Conservation (phyloP, 2,888 invertebrate genomes). For the Microdon myrmicae region DNA sequence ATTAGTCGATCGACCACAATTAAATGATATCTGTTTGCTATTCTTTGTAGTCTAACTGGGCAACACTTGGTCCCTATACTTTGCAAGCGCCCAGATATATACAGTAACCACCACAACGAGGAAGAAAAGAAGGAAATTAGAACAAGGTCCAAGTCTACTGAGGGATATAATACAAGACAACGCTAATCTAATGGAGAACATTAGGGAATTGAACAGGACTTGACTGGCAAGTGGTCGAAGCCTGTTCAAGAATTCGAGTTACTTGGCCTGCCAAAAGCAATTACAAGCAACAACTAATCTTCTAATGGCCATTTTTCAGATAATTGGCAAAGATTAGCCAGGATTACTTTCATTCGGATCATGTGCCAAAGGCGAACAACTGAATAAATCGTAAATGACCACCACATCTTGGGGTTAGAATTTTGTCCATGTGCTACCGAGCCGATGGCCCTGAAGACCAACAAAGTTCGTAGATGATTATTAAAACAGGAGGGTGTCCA, state of each 20-base stretch:
- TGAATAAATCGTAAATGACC: constrained; percentile 19
- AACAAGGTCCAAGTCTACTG: neutral
- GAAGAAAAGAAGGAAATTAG: neutral
- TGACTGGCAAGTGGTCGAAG: constrained; percentile 24
- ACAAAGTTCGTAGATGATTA: too few relatives aligned
- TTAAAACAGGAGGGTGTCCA: too few relatives aligned
- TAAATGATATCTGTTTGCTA: too few relatives aligned
- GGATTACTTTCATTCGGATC: constrained; percentile 53
- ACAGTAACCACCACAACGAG: neutral
- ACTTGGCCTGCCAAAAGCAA: constrained; percentile 33
- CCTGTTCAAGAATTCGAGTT: constrained; percentile 11
- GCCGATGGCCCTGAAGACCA: too few relatives aligned
- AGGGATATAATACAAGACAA: constrained; percentile 5
- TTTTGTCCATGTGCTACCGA: too few relatives aligned
- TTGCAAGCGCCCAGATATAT: constrained; percentile 10
- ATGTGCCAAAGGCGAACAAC: constrained; percentile 17
- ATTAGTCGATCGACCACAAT: too few relatives aligned
- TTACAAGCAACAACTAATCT: constrained; percentile 57
- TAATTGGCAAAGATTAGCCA: constrained; percentile 62
- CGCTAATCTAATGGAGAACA: constrained; percentile 27
- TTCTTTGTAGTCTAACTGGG: too few relatives aligned
- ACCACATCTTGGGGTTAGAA: neutral
- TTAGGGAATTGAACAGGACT: constrained; percentile 13
- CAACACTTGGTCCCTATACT: too few relatives aligned
- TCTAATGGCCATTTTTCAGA: constrained; percentile 64